Evolutionary conservation across 2,888 invertebrate genomes (phyloP).

Genomic region (Nomada fucata): DNA sequence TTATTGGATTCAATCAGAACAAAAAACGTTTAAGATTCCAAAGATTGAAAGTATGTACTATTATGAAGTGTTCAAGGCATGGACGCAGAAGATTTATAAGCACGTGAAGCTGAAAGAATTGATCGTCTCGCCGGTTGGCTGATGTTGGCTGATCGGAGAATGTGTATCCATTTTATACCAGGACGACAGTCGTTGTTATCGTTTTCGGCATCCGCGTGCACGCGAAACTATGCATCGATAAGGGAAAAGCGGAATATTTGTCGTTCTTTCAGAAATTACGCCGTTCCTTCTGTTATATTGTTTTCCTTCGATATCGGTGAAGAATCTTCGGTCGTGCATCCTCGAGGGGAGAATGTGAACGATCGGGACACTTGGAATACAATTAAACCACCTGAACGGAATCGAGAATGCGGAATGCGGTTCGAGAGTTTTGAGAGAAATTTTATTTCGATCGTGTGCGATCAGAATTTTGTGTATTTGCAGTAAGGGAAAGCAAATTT

Average conservation of each 20-base stretch:
- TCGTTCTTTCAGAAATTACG: slow-evolving; percentile 30
- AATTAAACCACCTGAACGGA: not conserved
- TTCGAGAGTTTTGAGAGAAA: not conserved
- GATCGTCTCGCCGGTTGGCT: slow-evolving; percentile 24
- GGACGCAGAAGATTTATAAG: slow-evolving; percentile 6
- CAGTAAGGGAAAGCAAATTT: not conserved
- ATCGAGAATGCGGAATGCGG: not conserved
- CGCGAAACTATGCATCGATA: slow-evolving; percentile 11
- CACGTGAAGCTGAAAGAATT: slow-evolving; percentile 12
- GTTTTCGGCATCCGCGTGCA: slow-evolving; percentile 12
- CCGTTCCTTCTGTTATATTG: slow-evolving; percentile 8
- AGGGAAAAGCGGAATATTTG: slow-evolving; percentile 24
- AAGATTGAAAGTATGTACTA: not conserved
- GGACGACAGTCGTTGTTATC: slow-evolving; percentile 2
- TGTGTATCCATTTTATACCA: slow-evolving; percentile 21
- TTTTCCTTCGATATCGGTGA: not conserved
- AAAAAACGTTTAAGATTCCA: slow-evolving; percentile 3
- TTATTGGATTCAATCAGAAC: not conserved
- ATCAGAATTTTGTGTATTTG: too few relatives aligned
- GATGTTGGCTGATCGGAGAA: slow-evolving; percentile 47
- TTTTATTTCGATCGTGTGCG: not conserved
- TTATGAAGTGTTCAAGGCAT: not conserved
- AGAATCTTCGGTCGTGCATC: not conserved
- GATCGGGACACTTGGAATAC: not conserved
- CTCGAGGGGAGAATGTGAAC: not conserved